phyloP scores from a whole-genome alignment of 2,888 invertebrate genomes.

The Thalpophila matura region DNA sequence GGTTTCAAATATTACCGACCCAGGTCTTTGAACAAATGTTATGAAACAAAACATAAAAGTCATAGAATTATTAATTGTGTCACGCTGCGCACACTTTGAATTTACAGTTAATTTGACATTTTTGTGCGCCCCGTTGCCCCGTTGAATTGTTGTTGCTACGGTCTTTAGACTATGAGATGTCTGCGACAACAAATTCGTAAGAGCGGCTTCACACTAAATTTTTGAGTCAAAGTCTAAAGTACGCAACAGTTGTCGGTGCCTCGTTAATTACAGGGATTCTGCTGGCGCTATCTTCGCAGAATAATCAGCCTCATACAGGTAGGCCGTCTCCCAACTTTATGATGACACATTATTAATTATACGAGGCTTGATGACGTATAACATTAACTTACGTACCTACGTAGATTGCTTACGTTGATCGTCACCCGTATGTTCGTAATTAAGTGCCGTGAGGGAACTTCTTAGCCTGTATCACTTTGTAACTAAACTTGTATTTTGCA shows the following conservation, averaged over 20 bases:
- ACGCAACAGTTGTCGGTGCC: conserved; percentile 21
- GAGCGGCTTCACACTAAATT: conserved; percentile 39
- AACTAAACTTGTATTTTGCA: conserved; percentile 25
- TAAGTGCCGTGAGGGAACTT: not conserved
- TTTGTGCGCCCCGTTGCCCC: not conserved
- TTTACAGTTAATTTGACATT: conserved; percentile 1
- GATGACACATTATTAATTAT: conserved; percentile 41
- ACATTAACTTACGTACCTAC: conserved; percentile 14
- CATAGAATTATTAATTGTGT: conserved; percentile 35
- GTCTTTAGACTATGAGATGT: conserved; percentile 5
- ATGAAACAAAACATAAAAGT: conserved; percentile 14
- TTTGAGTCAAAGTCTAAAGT: conserved; percentile 32
- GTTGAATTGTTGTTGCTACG: too few relatives aligned
- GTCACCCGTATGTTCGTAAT: not conserved
- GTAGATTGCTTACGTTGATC: conserved; percentile 11
- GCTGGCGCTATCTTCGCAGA: conserved; percentile 16
- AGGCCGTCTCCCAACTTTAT: conserved; percentile 16
- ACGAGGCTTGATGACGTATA: conserved; percentile 9
- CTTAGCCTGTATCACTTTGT: conserved; percentile 32
- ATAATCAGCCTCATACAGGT: conserved; percentile 28
- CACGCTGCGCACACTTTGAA: too few relatives aligned
- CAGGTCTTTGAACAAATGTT: conserved; percentile 31
- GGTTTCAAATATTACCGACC: too few relatives aligned
- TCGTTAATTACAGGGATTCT: conserved; percentile 46
- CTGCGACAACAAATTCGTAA: conserved; percentile 4